Conservation (phyloP, 2,797 vertebrate genomes). For the Microchirus variegatus region DNA sequence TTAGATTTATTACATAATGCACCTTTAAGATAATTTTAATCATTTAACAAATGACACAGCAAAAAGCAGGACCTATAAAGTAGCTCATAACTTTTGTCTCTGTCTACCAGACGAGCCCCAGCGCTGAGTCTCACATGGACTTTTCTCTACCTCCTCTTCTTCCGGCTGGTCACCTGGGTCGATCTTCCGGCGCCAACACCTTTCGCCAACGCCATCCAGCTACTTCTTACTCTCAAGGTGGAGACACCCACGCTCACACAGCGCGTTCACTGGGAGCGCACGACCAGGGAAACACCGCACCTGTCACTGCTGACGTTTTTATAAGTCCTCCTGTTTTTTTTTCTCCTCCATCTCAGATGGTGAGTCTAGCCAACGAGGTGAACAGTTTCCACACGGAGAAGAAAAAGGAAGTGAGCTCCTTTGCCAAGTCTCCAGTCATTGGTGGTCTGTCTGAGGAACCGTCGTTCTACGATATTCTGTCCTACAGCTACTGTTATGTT, state of each 20-base stretch:
- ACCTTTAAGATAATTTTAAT: too few relatives aligned
- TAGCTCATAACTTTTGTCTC: background rate
- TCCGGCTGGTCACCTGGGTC: slow-evolving; percentile 82
- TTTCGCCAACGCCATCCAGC: slow-evolving; percentile 90
- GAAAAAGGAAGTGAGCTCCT: slow-evolving; percentile 85
- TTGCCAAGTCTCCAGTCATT: slow-evolving; percentile 76
- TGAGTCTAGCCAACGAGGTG: slow-evolving; percentile 91
- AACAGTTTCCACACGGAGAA: slow-evolving; percentile 83
- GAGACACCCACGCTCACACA: background rate
- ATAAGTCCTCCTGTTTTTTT: slow-evolving; percentile 7
- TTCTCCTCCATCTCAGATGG: slow-evolving; percentile 82
- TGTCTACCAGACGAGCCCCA: slow-evolving; percentile 81
- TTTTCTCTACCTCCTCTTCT: slow-evolving; percentile 93
- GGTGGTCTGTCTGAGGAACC: slow-evolving; percentile 82
- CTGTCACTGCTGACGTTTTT: background rate
- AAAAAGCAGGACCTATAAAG: slow-evolving; percentile 3
- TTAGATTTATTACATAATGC: too few relatives aligned
- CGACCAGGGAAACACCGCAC: too few relatives aligned
- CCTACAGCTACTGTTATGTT: slow-evolving; percentile 93
- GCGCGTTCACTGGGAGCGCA: background rate
- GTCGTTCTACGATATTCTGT: slow-evolving; percentile 84
- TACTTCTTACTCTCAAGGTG: slow-evolving; percentile 92
- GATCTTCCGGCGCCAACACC: slow-evolving; percentile 85
- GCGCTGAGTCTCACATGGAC: slow-evolving; percentile 87
- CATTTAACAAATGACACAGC: too few relatives aligned